phyloP scores from a whole-genome alignment of 2,113 vertebrate genomes.

The Eretmochelys imbricata region DNA sequence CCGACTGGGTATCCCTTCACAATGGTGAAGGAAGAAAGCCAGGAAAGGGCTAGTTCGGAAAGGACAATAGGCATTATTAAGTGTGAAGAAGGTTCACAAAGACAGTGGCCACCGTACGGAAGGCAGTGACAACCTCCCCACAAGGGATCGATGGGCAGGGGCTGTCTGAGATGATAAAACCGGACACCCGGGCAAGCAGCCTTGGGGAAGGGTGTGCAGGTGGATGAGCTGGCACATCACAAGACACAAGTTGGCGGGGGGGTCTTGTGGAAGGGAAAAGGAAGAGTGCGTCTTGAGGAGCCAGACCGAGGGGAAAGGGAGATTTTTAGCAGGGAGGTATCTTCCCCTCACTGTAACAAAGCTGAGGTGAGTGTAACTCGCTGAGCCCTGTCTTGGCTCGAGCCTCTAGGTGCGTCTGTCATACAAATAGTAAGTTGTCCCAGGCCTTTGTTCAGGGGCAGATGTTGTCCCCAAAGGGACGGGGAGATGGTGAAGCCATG shows the following conservation, averaged over 20 bases:
- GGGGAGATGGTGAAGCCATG: not conserved
- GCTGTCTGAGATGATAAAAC: not conserved
- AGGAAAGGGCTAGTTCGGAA: not conserved
- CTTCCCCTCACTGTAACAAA: not conserved
- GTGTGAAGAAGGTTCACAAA: not conserved
- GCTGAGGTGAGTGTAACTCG: not conserved
- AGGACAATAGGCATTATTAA: not conserved
- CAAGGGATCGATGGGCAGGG: not conserved
- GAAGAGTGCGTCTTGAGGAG: not conserved
- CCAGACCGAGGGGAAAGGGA: not conserved
- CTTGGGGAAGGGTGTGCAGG: not conserved
- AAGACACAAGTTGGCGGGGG: not conserved
- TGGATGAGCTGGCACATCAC: not conserved
- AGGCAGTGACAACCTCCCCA: not conserved
- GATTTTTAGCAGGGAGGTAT: not conserved
- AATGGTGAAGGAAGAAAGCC: not conserved
- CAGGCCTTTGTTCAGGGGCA: not conserved
- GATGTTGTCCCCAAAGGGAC: not conserved
- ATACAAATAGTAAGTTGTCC: not conserved
- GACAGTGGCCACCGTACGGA: not conserved
- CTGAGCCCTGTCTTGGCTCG: not conserved
- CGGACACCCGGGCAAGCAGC: not conserved
- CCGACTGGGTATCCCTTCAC: not conserved
- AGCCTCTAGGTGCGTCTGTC: not conserved
- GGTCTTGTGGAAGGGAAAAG: not conserved